Evolutionary conservation across 2,888 invertebrate species (phyloP), one percentile per base, ranked within the genome.

Genomic region (Limnephilus marmoratus): DNA sequence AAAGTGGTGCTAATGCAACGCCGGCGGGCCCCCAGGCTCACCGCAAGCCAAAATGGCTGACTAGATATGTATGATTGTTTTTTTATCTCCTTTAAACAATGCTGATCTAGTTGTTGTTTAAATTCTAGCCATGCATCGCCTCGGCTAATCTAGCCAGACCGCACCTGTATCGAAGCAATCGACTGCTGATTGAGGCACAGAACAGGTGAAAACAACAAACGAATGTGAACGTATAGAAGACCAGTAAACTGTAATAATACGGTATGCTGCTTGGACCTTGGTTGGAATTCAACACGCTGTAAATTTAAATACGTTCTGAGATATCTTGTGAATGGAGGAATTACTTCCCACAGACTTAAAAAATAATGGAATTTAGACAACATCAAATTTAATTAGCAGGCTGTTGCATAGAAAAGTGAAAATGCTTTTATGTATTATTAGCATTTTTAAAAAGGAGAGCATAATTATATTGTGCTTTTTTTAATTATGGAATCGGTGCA

Each of bases 151-250:
- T 41, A 18, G 49, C 90, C 31, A 81, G n/a, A 90, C 81, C 90
- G 81, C 90, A 90, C 90, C 90, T 90, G 90, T 90, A 82, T 41
- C 49, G 34, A 29, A 15, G 89, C 89, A 89, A 89, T 89, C 24
- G 81, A 81, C n/a, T 81, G 80, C 80, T 81, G 89, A 89, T 68
- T 89, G 89, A 82, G 90, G 90, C 82, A 49, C 90, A 45, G 90
- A 81, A 31, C 80, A 89, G 89, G 81, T 80, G 89, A 89, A 41
- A 81, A 31, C 53, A 9, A 68, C 68, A 68, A 24, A 68, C 11
- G 0, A 68, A 68, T 24, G 9, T 24, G 9, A 68, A 68, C n/a
- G 68, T 85, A 53, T 68, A 34, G 81, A 29, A 68, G 85, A 41
- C n/a, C 41, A 83, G 82, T 24, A 18, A 85, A 68, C 68, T 68